A percentile compares a stretch with the other conserved stretches of the same genome.
phyloP scores from a whole-genome alignment of 2,888 invertebrate genomes.

The Drepanosiphum platanoidis region DNA sequence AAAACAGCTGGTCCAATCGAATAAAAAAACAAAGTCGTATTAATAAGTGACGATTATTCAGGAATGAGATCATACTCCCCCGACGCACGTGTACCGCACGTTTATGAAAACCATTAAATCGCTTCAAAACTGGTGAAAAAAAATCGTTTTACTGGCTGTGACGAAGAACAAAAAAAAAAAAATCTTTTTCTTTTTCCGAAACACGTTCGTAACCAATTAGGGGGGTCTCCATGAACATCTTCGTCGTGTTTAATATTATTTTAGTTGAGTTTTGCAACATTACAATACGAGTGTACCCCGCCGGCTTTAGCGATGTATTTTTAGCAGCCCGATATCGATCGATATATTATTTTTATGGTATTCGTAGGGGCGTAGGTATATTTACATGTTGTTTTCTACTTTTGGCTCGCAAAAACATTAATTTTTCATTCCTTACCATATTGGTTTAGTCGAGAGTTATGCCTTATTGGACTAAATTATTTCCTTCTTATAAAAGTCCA shows the following conservation, averaged over 20 bases:
- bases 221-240: too few species aligned
- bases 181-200: too few species aligned
- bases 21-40: too few species aligned
- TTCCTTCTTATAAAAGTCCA: not conserved
- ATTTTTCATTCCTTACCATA: conserved; percentile 2
- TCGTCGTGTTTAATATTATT: too few species aligned
- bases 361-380: not conserved
- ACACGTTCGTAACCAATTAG: not conserved
- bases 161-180: too few species aligned
- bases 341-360: not conserved
- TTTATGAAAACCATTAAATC: not conserved
- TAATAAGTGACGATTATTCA: too few species aligned
- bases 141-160: not conserved
- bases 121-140: not conserved
- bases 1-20: too few species aligned
- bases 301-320: too few species aligned
- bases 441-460: not conserved
- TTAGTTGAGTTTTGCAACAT: too few species aligned
- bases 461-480: not conserved
- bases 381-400: not conserved
- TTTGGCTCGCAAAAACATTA: not conserved
- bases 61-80: not conserved
- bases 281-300: too few species aligned
- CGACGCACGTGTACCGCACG: not conserved
- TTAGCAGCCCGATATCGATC: too few species aligned